Evolutionary conservation across 2,888 invertebrate genomes (phyloP), one percentile per base, ranked within the genome.

Genomic region (Epicampocera succincta): DNA sequence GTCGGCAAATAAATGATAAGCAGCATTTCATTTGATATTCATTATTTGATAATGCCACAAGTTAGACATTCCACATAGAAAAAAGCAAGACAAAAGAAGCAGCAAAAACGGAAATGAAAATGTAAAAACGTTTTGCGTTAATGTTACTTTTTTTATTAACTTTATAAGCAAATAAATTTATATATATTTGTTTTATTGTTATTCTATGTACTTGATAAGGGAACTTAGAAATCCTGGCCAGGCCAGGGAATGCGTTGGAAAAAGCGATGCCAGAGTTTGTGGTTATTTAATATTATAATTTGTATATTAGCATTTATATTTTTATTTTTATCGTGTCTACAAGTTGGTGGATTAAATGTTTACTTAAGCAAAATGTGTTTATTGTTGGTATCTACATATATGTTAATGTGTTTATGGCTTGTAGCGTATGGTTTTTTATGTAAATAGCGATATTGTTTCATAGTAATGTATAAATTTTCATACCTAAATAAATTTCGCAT

Each of bases 11-110:
- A 85, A 84, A 85, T 85, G 85, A 85, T 85, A 85, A 85, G 61
- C 76, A 54, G 84, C 83, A 83, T 83, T 85, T 80, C 85, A 85
- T 84, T 85, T 80, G 85, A 85, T 85, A 85, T 85, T 85, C 85
- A 85, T 85, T 85, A 84, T 84, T 84, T 85, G 85, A 85, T 85
- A 85, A 84, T 77, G 81, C 77, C 83, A 84, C 81, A 84, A 83
- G 79, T 80, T 83, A 74, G 79, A 80, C 78, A 84, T 48, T 38
- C 40, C 13, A 50, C 33, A 17, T 60, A 48, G 13, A 46, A 19
- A 13, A 44, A 69, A 46, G 25, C 19, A 40, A 46, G n/a, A 15
- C 38, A 12, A 33, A 15, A 33, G 3, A n/a, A 15, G 17, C 66
- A 84, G 73, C 73, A 80, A 79, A 80, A 81, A 80, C 79, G 84